Percentiles rank a stretch among this genome's conserved stretches.
Evolutionary conservation across 2,113 vertebrate species (phyloP).

Genomic region (Trichechus manatus): DNA sequence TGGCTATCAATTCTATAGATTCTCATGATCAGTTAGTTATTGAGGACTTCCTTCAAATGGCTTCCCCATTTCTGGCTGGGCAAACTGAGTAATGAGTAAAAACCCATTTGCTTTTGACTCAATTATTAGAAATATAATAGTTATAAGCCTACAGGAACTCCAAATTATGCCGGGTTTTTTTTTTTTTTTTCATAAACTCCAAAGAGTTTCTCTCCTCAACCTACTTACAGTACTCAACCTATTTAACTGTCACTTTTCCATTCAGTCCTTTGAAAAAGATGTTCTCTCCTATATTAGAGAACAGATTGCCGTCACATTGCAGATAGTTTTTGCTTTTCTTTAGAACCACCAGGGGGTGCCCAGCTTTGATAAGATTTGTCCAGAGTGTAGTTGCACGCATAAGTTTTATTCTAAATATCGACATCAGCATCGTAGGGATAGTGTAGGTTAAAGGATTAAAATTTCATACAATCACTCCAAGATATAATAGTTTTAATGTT

Average conservation of each 20-base stretch:
- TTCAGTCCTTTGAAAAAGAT: background rate
- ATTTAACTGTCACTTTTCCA: background rate
- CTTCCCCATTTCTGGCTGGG: background rate
- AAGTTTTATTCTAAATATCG: conserved; percentile 29
- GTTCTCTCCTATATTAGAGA: background rate
- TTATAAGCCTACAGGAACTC: background rate
- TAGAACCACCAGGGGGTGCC: background rate
- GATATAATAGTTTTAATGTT: background rate
- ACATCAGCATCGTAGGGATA: background rate
- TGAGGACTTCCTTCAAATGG: background rate
- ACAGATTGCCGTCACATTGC: background rate
- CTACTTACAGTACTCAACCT: background rate
- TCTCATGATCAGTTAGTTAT: background rate
- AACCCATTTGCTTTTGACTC: background rate
- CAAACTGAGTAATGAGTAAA: background rate
- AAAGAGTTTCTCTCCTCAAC: background rate
- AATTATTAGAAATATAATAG: conserved; percentile 3
- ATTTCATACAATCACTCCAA: background rate
- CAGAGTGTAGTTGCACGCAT: background rate
- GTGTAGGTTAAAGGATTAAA: background rate
- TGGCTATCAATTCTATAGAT: background rate
- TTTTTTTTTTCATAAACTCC: background rate
- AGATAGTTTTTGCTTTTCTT: background rate
- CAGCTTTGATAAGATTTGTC: background rate
- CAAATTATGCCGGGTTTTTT: background rate